Evolutionary conservation across 2,797 vertebrate genomes (phyloP).

Genomic region (Siniperca undulata): DNA sequence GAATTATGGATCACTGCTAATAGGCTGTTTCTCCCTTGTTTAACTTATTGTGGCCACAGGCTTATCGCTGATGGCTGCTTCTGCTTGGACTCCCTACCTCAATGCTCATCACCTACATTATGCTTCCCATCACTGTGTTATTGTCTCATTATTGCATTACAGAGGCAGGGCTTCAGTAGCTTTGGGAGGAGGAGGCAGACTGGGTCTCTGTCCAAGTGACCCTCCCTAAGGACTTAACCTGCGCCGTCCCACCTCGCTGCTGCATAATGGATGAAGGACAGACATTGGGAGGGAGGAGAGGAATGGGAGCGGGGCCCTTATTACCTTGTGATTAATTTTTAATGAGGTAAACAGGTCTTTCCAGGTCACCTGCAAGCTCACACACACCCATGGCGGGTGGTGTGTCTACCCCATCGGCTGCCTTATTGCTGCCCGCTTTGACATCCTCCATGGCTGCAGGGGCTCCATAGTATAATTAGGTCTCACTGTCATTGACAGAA

Average conservation of each 20-base stretch:
- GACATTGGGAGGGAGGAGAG: constrained; percentile 57
- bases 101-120: constrained; percentile 51
- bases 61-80: constrained; percentile 43
- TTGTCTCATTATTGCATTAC: constrained; percentile 68
- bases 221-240: constrained; percentile 79
- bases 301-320: constrained; percentile 70
- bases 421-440: constrained; percentile 78
- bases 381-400: constrained; percentile 59
- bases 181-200: constrained; percentile 35
- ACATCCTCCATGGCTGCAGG: constrained; percentile 78
- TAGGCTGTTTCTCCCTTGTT: constrained; percentile 73
- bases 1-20: constrained; percentile 81
- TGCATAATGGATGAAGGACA: constrained; percentile 87
- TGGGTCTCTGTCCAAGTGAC: constrained; percentile 74
- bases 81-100: constrained; percentile 25
- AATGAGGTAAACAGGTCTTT: constrained; percentile 87
- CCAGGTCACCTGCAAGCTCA: constrained; percentile 80
- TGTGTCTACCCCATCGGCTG: constrained; percentile 68
- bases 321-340: constrained; percentile 88
- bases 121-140: constrained; percentile 66
- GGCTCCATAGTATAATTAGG: constrained; percentile 83
- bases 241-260: constrained; percentile 65
- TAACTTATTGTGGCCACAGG: constrained; percentile 66
- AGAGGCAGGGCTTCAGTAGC: constrained; percentile 43
- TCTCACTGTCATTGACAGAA: constrained; percentile 84